A percentile compares a stretch with the other conserved stretches of the same genome.
phyloP scores from a whole-genome alignment of 1,140 invertebrate species.

The Pinna nobilis region DNA sequence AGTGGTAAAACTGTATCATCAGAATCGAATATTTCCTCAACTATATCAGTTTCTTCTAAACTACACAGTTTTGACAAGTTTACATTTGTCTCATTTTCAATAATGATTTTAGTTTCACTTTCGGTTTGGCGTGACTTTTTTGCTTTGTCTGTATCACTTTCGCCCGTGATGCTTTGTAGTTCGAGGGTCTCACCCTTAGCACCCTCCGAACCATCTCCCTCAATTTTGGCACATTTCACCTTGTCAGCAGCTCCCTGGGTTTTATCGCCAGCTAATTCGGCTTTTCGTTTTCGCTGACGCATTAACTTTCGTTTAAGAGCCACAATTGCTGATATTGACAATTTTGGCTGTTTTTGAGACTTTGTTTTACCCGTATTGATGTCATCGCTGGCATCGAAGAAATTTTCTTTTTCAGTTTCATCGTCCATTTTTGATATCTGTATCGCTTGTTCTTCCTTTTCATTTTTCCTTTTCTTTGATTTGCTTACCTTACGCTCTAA shows the following conservation, averaged over 20 bases:
- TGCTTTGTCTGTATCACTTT: slow-evolving; percentile 10
- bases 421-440: background rate
- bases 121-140: slow-evolving; percentile 1
- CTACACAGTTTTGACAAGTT: slow-evolving; percentile 37
- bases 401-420: background rate
- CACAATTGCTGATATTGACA: slow-evolving; percentile 44
- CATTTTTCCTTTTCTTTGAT: background rate
- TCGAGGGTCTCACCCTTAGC: background rate
- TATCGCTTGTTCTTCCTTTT: background rate
- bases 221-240: background rate
- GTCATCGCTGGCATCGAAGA: background rate
- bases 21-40: slow-evolving; percentile 31
- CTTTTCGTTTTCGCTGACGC: slow-evolving; percentile 32
- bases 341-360: background rate
- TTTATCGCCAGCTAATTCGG: background rate
- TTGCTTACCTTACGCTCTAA: background rate
- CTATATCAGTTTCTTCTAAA: slow-evolving; percentile 33
- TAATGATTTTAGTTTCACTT: slow-evolving; percentile 29
- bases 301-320: slow-evolving; percentile 38
- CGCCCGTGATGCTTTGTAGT: no score
- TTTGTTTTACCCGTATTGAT: no score
- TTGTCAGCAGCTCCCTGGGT: background rate
- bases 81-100: slow-evolving; percentile 54
- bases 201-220: background rate
- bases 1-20: slow-evolving; percentile 28